Base-by-base conservation (phyloP, 1,140 invertebrate species). In the Leucophenga varia region DNA sequence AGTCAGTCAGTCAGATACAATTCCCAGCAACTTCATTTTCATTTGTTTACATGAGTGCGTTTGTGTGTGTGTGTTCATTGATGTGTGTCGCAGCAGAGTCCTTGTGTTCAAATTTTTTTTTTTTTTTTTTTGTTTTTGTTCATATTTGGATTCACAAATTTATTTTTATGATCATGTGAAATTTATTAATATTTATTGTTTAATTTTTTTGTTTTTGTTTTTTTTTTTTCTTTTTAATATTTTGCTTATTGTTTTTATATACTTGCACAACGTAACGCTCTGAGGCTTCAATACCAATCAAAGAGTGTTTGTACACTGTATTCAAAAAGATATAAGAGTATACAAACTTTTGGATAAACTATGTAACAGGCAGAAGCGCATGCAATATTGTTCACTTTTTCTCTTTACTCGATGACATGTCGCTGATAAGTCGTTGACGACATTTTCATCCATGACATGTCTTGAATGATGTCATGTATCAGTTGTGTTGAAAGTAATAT, bases 101-200 rank as follows among this genome's bases (percentile, higher is more conserved):
- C 58, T 46, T 45, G 61, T 55, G 59, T 54, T n/a, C n/a, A n/a
- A n/a, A n/a, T n/a, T n/a, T n/a, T n/a, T n/a, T n/a, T n/a, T n/a
- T n/a, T n/a, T n/a, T n/a, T n/a, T n/a, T n/a, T n/a, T n/a, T 25
- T 25, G 22, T 10, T 25, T 25, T 5, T 10, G 22, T 10, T 25
- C 22, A 25, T 25, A 10, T 25, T 25, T 61, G 55, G 61, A 65
- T 65, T 67, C 63, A 67, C 63, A 65, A 65, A 67, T 65, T 65
- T 61, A 65, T 65, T 65, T 65, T 65, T 65, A 65, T 67, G 63
- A 67, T 65, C 63, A 65, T 65, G 63, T 67, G 63, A 65, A 65
- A 65, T 65, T 65, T 65, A 65, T 65, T 67, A 65, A 65, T 65
- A 65, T 65, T 65, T 65, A 65, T 65, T 65, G 63, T 65, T 57